Conservation (phyloP, 2,797 vertebrate genomes). For the Eidolon dupreanum region DNA sequence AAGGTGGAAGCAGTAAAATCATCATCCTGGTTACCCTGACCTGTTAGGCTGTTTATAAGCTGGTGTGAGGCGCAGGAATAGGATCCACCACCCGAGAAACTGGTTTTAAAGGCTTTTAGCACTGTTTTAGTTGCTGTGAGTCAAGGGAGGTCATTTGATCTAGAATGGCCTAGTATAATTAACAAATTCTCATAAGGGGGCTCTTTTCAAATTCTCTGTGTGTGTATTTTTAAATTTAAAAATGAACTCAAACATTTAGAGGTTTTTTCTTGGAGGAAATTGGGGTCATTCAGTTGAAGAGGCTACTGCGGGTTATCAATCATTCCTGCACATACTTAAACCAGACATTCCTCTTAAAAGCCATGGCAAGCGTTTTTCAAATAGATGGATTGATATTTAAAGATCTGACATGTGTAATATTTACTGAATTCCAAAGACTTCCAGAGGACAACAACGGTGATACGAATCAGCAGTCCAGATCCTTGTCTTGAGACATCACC, state of each 20-base stretch:
- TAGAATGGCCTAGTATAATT: neutral
- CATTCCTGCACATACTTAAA: fast-evolving
- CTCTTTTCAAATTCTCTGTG: neutral
- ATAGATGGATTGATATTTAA: neutral
- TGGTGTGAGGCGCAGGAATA: fast-evolving
- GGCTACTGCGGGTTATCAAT: fast-evolving
- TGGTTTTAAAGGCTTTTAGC: neutral
- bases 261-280: neutral
- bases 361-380: neutral
- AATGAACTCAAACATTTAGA: neutral
- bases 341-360: neutral
- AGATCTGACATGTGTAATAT: neutral
- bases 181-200: neutral
- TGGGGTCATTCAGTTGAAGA: neutral
- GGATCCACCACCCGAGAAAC: neutral
- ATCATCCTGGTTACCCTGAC: too few relatives aligned
- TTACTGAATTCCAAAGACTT: neutral
- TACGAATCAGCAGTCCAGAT: fast-evolving
- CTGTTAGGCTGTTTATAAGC: fast-evolving
- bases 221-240: neutral
- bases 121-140: neutral
- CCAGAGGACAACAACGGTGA: fast-evolving
- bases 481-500: neutral
- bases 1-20: neutral
- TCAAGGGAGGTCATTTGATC: neutral